phyloP scores from a whole-genome alignment of 2,113 vertebrate genomes.

The Cinclus cinclus region DNA sequence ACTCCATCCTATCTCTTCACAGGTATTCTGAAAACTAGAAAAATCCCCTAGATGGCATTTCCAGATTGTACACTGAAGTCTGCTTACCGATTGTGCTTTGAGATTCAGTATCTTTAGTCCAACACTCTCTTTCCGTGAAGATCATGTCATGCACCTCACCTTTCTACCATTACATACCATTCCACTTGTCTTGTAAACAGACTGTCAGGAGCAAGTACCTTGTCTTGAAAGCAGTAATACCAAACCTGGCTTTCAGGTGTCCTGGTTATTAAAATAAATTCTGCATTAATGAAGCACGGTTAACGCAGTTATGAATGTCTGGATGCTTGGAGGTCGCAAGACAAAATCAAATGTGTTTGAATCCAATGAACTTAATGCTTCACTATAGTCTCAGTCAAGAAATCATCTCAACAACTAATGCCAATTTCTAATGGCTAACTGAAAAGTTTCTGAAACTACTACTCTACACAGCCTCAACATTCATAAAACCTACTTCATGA shows the following conservation, averaged over 20 bases:
- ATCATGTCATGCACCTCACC: not conserved
- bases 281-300: not conserved
- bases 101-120: not conserved
- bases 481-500: not conserved
- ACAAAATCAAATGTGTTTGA: not conserved
- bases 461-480: not conserved
- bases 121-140: not conserved
- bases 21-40: not conserved
- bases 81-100: not conserved
- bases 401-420: not conserved
- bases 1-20: not conserved
- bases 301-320: not conserved
- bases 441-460: not conserved
- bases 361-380: not conserved
- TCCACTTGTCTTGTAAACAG: not conserved
- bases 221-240: not conserved
- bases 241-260: not conserved
- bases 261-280: not conserved
- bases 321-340: not conserved
- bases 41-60: not conserved
- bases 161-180: not conserved
- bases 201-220: not conserved
- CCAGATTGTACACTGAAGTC: not conserved
- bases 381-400: not conserved
- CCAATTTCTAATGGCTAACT: not conserved